Conservation (phyloP, 1,140 invertebrate genomes). For the Littorina saxatilis region DNA sequence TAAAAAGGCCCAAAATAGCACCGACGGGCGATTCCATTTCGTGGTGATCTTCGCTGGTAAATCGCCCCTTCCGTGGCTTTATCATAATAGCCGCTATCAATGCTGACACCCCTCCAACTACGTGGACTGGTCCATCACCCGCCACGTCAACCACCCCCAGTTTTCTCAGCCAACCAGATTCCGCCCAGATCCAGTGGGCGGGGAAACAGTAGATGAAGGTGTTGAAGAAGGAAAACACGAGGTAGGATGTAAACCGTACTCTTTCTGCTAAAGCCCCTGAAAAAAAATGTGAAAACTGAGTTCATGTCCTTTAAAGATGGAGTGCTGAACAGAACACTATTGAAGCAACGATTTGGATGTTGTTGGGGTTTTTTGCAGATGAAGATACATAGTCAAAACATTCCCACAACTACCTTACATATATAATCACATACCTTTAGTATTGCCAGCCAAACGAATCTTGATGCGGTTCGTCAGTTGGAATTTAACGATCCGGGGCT, state of each 20-base stretch:
- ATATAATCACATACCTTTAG: too few species aligned
- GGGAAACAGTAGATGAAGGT: conserved; percentile 92
- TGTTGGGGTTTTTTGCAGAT: too few species aligned
- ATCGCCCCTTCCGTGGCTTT: conserved; percentile 91
- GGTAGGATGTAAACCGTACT: conserved; percentile 78
- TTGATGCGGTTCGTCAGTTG: too few species aligned
- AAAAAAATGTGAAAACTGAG: not conserved
- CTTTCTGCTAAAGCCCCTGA: conserved; percentile 80
- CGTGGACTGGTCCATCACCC: conserved; percentile 91
- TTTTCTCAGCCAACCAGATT: conserved; percentile 59
- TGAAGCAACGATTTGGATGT: too few species aligned
- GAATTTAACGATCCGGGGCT: too few species aligned
- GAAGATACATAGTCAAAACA: not conserved
- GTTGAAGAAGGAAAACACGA: conserved; percentile 79
- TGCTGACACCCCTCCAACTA: conserved; percentile 87
- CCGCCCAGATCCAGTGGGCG: conserved; percentile 85
- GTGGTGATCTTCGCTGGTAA: conserved; percentile 83
- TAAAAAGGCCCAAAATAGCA: conserved; percentile 93
- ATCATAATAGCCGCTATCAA: conserved; percentile 93
- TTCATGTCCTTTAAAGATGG: too few species aligned
- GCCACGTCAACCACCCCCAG: conserved; percentile 80
- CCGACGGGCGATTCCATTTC: conserved; percentile 93
- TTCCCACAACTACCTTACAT: too few species aligned
- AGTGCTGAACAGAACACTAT: too few species aligned
- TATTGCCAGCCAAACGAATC: too few species aligned